These are phyloP conservation scores for Stenodera caucasica DNA, from an alignment of 2,888 invertebrate species.

Conservation along the genomic window DNA sequence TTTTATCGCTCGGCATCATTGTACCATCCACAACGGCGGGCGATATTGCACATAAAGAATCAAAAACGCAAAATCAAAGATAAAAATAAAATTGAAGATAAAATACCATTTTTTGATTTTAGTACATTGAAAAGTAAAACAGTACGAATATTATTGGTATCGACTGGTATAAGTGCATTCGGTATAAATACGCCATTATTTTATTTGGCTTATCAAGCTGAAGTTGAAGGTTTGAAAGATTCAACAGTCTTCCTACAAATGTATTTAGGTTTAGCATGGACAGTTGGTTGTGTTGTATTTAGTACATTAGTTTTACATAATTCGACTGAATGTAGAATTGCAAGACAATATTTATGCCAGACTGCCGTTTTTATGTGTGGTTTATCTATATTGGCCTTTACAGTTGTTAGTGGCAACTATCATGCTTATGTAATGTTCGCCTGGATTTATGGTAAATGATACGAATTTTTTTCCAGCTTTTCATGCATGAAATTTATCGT, in stretches of 20 bases:
- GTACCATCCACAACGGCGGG: conserved; percentile 84
- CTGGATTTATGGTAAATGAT: conserved; percentile 71
- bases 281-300: conserved; percentile 78
- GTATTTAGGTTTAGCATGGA: conserved; percentile 81
- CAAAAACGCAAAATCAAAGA: conserved; percentile 84
- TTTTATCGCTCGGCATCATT: conserved; percentile 87
- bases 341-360: conserved; percentile 81
- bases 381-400: conserved; percentile 74
- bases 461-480: no score
- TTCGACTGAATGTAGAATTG: conserved; percentile 81
- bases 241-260: conserved; percentile 61
- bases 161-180: conserved; percentile 77
- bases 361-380: conserved; percentile 79
- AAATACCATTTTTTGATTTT: conserved; percentile 85
- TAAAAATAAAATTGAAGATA: conserved; percentile 73
- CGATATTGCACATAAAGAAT: conserved; percentile 86
- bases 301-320: conserved; percentile 82
- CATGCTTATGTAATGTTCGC: conserved; percentile 79
- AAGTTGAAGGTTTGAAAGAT: conserved; percentile 68
- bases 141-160: conserved; percentile 77
- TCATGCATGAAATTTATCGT: no score
- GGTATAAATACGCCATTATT: conserved; percentile 86
- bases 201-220: conserved; percentile 78
- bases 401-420: conserved; percentile 75
- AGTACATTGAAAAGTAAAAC: conserved; percentile 83